phyloP scores from a whole-genome alignment of 2,888 invertebrate species.

The Psylliodes chrysocephalus region DNA sequence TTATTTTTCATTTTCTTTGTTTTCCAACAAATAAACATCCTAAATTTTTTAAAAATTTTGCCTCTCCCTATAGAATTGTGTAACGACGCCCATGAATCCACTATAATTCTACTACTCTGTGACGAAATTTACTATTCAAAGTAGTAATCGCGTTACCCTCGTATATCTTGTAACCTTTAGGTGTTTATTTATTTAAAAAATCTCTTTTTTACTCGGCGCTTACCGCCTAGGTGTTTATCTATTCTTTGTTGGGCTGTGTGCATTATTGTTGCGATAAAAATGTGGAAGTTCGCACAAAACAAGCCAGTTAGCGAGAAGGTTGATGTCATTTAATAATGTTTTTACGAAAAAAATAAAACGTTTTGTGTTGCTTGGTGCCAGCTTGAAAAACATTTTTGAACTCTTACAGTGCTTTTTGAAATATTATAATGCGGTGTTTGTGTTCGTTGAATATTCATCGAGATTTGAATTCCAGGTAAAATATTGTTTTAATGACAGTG shows the following conservation, averaged over 20 bases:
- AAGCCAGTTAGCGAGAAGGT: constrained; percentile 34
- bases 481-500: no score
- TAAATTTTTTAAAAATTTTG: no score
- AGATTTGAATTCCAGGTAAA: constrained; percentile 28
- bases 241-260: constrained; percentile 39
- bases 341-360: constrained; percentile 32
- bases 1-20: no score
- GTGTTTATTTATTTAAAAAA: constrained; percentile 26
- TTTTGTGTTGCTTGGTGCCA: constrained; percentile 17
- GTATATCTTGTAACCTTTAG: constrained; percentile 14
- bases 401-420: constrained; percentile 1
- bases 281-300: constrained; percentile 37
- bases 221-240: constrained; percentile 38
- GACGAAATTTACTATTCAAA: not conserved
- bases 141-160: not conserved
- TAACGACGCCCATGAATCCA: no score
- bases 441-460: constrained; percentile 37
- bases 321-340: constrained; percentile 35
- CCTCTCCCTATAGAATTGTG: no score
- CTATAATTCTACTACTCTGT: no score
- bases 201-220: constrained; percentile 26
- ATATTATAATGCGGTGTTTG: constrained; percentile 40
- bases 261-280: constrained; percentile 38
- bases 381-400: constrained; percentile 21
- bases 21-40: no score